Percentiles rank a stretch among this genome's conserved stretches.
Conservation (phyloP, 2,888 invertebrate species). For the Ditylenchus weischeri region DNA sequence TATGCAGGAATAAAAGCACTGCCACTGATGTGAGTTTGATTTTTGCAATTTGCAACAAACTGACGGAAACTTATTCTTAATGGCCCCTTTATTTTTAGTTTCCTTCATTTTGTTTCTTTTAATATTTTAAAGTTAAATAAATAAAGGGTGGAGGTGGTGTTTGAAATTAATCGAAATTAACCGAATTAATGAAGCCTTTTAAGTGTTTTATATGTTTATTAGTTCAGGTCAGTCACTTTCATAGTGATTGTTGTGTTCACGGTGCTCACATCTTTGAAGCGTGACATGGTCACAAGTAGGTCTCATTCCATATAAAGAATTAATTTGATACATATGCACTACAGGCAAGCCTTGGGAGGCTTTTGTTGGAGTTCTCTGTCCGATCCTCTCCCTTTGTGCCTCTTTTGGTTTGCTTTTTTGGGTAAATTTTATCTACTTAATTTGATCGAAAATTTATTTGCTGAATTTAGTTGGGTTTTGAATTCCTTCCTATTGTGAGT, state of each 20-base stretch:
- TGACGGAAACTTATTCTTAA: too few relatives aligned
- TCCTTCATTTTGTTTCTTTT: too few relatives aligned
- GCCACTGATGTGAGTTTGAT: slow-evolving; percentile 40
- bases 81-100: too few relatives aligned
- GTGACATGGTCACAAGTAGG: slow-evolving; percentile 30
- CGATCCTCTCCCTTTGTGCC: slow-evolving; percentile 54
- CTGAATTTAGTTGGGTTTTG: slow-evolving; percentile 47
- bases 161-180: too few relatives aligned
- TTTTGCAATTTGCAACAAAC: too few relatives aligned
- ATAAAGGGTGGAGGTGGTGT: too few relatives aligned
- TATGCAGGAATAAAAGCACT: slow-evolving; percentile 49
- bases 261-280: slow-evolving; percentile 45
- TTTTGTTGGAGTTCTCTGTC: slow-evolving; percentile 54
- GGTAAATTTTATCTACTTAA: slow-evolving; percentile 28
- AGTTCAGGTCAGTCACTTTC: slow-evolving; percentile 43
- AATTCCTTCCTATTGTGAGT: slow-evolving; percentile 54
- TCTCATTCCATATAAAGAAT: too few relatives aligned
- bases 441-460: slow-evolving; percentile 1
- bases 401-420: slow-evolving; percentile 56
- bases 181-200: too few relatives aligned
- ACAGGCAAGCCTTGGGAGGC: slow-evolving; percentile 54
- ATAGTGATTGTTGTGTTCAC: slow-evolving; percentile 54
- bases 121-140: too few relatives aligned
- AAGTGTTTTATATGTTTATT: too few relatives aligned
- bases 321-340: too few relatives aligned